These are phyloP conservation scores for Gallinago stenura DNA, from an alignment of 2,797 vertebrate genomes.

Conservation along the genomic window DNA sequence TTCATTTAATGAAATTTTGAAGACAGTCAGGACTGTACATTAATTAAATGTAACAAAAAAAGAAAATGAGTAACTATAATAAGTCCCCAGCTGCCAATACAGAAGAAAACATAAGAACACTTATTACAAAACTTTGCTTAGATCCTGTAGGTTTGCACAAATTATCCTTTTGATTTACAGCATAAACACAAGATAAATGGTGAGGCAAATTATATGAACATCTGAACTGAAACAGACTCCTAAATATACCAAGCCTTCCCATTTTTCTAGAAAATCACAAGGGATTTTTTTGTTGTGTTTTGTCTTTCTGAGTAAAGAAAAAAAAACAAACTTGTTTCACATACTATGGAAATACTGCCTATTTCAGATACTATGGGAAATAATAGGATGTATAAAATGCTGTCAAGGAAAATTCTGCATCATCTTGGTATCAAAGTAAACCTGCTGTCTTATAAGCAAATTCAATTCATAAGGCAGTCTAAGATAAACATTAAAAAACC, in stretches of 20 bases:
- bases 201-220: background rate
- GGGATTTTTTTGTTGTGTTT: background rate
- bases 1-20: background rate
- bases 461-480: slow-evolving; percentile 16
- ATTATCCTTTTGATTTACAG: background rate
- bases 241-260: background rate
- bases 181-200: background rate
- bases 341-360: slow-evolving; percentile 1
- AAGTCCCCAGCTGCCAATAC: background rate
- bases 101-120: background rate
- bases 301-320: background rate
- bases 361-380: slow-evolving; percentile 31
- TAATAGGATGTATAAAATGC: slow-evolving; percentile 20
- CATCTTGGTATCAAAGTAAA: slow-evolving; percentile 22
- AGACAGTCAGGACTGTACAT: background rate
- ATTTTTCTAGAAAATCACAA: background rate
- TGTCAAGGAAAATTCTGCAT: slow-evolving; percentile 12
- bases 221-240: background rate
- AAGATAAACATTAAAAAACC: slow-evolving; percentile 18
- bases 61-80: background rate
- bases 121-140: background rate
- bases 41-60: background rate
- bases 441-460: slow-evolving; percentile 41
- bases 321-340: background rate
- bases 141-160: background rate